Conservation (phyloP, 2,113 vertebrate genomes). For the Trichomycterus rosablanca region DNA sequence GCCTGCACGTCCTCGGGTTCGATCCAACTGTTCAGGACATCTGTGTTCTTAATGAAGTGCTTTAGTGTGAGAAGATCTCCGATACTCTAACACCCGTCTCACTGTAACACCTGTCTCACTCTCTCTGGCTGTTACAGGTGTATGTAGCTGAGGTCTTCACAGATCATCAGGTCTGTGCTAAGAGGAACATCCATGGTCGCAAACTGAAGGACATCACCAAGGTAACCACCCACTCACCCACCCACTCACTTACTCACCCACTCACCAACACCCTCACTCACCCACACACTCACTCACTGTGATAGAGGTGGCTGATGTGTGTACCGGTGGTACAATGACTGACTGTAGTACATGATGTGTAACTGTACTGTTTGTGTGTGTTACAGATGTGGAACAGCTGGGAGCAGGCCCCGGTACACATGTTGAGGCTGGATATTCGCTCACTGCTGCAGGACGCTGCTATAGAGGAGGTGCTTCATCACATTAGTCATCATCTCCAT, state of each 20-base stretch:
- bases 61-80: too few relatives aligned
- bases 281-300: too few relatives aligned
- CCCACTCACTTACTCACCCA: neutral
- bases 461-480: slow-evolving; percentile 86
- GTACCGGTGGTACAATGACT: too few relatives aligned
- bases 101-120: neutral
- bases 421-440: slow-evolving; percentile 93
- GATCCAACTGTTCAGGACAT: too few relatives aligned
- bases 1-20: neutral
- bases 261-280: neutral
- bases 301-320: too few relatives aligned
- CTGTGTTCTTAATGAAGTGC: too few relatives aligned
- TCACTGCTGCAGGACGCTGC: slow-evolving; percentile 96
- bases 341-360: too few relatives aligned
- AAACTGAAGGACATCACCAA: slow-evolving; percentile 88
- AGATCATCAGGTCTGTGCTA: slow-evolving; percentile 90
- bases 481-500: too few relatives aligned
- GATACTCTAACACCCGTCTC: too few relatives aligned
- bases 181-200: slow-evolving; percentile 92
- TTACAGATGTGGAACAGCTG: slow-evolving; percentile 88
- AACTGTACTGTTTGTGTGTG: neutral
- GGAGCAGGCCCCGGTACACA: slow-evolving; percentile 92
- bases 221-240: slow-evolving; percentile 59
- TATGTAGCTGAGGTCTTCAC: slow-evolving; percentile 95
- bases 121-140: slow-evolving; percentile 68